Evolutionary conservation across 2,888 invertebrate genomes (phyloP).

Genomic region (Nephrotoma appendiculata): DNA sequence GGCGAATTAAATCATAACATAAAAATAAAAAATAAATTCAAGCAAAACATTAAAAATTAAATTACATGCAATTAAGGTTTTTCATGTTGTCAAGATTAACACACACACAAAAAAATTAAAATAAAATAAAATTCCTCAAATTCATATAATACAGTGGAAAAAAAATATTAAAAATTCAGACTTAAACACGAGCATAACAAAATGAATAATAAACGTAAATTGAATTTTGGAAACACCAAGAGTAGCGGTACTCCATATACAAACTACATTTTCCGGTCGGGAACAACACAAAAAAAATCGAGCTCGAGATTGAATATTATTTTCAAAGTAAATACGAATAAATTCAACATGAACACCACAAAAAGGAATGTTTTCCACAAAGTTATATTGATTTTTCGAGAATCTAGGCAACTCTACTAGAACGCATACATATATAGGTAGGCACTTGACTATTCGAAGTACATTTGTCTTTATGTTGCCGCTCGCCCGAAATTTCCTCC

Average conservation of each 20-base stretch:
- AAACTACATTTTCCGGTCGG: neutral
- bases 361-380: neutral
- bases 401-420: neutral
- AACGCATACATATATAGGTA: neutral
- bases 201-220: neutral
- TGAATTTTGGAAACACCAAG: neutral
- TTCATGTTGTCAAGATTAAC: neutral
- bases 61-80: neutral
- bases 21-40: neutral
- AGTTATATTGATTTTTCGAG: neutral
- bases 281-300: neutral
- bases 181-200: neutral
- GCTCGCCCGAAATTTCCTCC: no score
- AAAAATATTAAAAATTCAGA: neutral
- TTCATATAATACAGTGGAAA: neutral
- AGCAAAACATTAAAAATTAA: neutral
- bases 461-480: no score
- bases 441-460: no score
- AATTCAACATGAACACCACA: neutral
- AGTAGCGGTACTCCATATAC: no score
- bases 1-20: neutral
- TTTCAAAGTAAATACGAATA: neutral
- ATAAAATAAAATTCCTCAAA: neutral
- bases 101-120: neutral
- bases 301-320: neutral